phyloP scores from a whole-genome alignment of 2,113 vertebrate genomes.

The Chloropsis hardwickii region DNA sequence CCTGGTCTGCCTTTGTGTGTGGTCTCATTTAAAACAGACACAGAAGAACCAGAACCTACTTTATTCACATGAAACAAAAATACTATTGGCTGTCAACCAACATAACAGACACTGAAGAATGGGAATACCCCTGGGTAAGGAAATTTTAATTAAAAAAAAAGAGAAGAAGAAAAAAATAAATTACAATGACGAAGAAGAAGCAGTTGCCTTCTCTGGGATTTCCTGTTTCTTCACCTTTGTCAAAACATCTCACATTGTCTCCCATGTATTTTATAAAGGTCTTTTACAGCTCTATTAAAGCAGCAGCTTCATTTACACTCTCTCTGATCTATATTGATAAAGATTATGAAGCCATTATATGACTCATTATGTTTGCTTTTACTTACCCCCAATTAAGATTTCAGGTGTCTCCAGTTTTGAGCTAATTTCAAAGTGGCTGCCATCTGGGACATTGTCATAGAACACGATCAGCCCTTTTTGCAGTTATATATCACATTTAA shows the following conservation, averaged over 20 bases:
- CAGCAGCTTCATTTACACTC: slow-evolving; percentile 22
- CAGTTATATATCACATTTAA: background rate
- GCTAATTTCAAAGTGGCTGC: slow-evolving; percentile 47
- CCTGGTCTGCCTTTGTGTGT: slow-evolving; percentile 41
- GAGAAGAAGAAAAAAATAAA: background rate
- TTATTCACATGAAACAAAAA: slow-evolving; percentile 56
- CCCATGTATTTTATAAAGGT: slow-evolving; percentile 49
- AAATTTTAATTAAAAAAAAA: slow-evolving; percentile 22
- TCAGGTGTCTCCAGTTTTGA: slow-evolving; percentile 55
- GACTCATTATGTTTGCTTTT: slow-evolving; percentile 54
- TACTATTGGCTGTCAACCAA: slow-evolving; percentile 54
- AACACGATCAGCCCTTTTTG: background rate
- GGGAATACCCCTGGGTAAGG: slow-evolving; percentile 31
- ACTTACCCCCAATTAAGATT: slow-evolving; percentile 55
- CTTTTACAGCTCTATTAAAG: slow-evolving; percentile 44
- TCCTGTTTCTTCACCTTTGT: slow-evolving; percentile 58
- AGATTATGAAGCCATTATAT: slow-evolving; percentile 55
- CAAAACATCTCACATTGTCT: slow-evolving; percentile 57
- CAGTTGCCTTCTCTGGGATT: slow-evolving; percentile 46
- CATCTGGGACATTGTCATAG: slow-evolving; percentile 28
- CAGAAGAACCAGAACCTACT: slow-evolving; percentile 37
- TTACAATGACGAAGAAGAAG: background rate
- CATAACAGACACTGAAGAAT: slow-evolving; percentile 40
- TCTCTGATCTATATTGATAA: slow-evolving; percentile 50
- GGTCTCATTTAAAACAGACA: slow-evolving; percentile 59